Base-by-base conservation (phyloP, 2,113 vertebrate species). In the Noctilio leporinus region DNA sequence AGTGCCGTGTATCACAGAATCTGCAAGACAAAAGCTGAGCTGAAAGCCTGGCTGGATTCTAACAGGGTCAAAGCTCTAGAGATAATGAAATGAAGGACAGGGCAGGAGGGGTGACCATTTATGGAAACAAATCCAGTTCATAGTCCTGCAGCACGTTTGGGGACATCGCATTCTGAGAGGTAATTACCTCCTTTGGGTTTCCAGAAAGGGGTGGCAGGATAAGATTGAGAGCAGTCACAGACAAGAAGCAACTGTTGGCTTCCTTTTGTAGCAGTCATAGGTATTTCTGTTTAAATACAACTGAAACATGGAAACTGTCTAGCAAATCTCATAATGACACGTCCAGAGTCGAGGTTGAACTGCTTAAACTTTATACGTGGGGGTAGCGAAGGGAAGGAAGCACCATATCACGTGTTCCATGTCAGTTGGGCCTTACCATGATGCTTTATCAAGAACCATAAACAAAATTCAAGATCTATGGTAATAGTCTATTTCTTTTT, bases 201-300 rank as follows among this genome's bases (percentile, higher is more conserved):
- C 26, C 92, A 83, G 94, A 92, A 76, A 81, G 51, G 59, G 67
- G 78, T 83, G 78, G 95, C 92, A 53, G 45, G 81, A 78, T 90
- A 96, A 64, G 5, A 72, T 2, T 8, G 12, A 45, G 9, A 28
- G 91, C 96, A 96, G 92, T 97, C 82, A 73, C 59, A 89, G 11
- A 80, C 91, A 69, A 94, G 91, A 93, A 94, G 83, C 92, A 82
- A 86, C 38, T 94, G 51, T 53, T 91, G 94, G 78, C 17, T 40
- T 97, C 85, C 91, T 93, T 40, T 82, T 93, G 96, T 82, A 91
- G 51, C 40, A 84, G 40, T 94, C 92, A 97, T 89, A 97, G 94
- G 94, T 95, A 94, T 97, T 93, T 98, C 95, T 97, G 65, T 96
- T 97, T 97, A 96, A 96, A 95, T 97, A 96, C 47, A 94, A 95